These are phyloP conservation scores for Hydraecia micacea DNA, from an alignment of 2,888 invertebrate species.

Conservation along the genomic window DNA sequence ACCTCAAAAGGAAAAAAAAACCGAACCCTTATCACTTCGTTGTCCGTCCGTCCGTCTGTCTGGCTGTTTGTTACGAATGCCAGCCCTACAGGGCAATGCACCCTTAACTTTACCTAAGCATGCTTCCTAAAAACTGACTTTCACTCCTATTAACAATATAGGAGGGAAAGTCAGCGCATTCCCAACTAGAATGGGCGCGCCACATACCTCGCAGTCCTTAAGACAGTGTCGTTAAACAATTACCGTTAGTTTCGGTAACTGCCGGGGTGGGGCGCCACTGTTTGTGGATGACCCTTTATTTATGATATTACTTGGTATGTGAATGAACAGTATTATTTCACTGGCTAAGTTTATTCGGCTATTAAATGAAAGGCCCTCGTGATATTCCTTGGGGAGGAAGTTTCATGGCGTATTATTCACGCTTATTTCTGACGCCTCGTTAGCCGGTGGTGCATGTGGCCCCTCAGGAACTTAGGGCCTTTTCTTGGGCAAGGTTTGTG, in stretches of 20 bases:
- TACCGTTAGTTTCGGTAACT: slow-evolving; percentile 70
- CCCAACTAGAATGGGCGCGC: slow-evolving; percentile 43
- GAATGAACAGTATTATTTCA: slow-evolving; percentile 66
- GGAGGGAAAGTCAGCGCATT: slow-evolving; percentile 47
- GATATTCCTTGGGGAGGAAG: slow-evolving; percentile 55
- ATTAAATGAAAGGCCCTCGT: slow-evolving; percentile 59
- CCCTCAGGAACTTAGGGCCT: slow-evolving; percentile 16
- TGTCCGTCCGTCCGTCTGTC: neutral
- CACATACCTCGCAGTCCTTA: slow-evolving; percentile 64
- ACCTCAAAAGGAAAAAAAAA: neutral
- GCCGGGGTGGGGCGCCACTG: slow-evolving; percentile 61
- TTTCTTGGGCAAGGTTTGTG: slow-evolving; percentile 17
- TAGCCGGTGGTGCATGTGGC: slow-evolving; percentile 23
- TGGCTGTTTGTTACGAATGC: neutral
- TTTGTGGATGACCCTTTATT: slow-evolving; percentile 67
- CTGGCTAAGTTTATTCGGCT: slow-evolving; percentile 62
- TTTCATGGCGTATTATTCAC: slow-evolving; percentile 55
- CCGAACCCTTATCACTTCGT: neutral
- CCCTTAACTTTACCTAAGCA: neutral
- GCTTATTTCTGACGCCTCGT: slow-evolving; percentile 52
- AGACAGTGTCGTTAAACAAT: slow-evolving; percentile 70
- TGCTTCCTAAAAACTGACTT: slow-evolving; percentile 37
- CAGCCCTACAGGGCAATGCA: neutral
- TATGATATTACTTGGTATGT: slow-evolving; percentile 67
- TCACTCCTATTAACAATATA: slow-evolving; percentile 45